A percentile compares a stretch with the other conserved stretches of the same genome.
These are phyloP conservation scores for Zaprionus lachaisei DNA, from an alignment of 1,140 invertebrate genomes.

Conservation along the genomic window DNA sequence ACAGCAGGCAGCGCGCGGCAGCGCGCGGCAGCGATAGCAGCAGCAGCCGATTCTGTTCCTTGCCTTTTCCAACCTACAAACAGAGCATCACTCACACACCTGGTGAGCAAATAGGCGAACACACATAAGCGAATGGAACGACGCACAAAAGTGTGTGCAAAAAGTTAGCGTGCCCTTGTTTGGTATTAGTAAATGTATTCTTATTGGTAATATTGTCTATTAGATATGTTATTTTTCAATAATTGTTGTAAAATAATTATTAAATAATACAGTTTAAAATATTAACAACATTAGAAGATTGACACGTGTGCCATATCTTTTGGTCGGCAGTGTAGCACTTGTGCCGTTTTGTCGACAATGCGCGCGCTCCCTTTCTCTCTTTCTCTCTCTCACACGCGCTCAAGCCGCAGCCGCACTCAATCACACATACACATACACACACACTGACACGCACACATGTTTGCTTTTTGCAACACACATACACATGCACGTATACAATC, in stretches of 20 bases:
- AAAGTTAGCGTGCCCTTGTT: slow-evolving; percentile 31
- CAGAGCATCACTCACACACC: slow-evolving; percentile 75
- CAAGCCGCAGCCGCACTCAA: slow-evolving; percentile 64
- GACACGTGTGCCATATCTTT: slow-evolving; percentile 44
- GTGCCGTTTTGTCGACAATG: slow-evolving; percentile 77
- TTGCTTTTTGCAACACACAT: slow-evolving; percentile 36
- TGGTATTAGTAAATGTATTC: background rate
- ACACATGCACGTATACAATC: slow-evolving; percentile 49
- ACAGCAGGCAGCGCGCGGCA: slow-evolving; percentile 52
- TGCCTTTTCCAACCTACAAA: slow-evolving; percentile 65
- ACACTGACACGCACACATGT: slow-evolving; percentile 45
- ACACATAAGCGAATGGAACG: slow-evolving; percentile 33
- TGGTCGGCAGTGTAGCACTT: slow-evolving; percentile 68
- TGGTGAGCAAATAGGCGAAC: slow-evolving; percentile 57
- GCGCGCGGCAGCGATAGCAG: slow-evolving; percentile 35
- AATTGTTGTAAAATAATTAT: background rate
- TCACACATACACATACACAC: slow-evolving; percentile 51
- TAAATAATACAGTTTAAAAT: slow-evolving; percentile 4
- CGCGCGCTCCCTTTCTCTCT: slow-evolving; percentile 70
- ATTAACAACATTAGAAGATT: slow-evolving; percentile 3
- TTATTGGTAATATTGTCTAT: background rate
- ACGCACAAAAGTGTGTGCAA: slow-evolving; percentile 33
- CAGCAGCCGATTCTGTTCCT: slow-evolving; percentile 56
- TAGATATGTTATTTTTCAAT: background rate
- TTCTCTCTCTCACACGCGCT: slow-evolving; percentile 54